Evolutionary conservation across 2,888 invertebrate species (phyloP).

Genomic region (Euspilapteryx auroguttella): DNA sequence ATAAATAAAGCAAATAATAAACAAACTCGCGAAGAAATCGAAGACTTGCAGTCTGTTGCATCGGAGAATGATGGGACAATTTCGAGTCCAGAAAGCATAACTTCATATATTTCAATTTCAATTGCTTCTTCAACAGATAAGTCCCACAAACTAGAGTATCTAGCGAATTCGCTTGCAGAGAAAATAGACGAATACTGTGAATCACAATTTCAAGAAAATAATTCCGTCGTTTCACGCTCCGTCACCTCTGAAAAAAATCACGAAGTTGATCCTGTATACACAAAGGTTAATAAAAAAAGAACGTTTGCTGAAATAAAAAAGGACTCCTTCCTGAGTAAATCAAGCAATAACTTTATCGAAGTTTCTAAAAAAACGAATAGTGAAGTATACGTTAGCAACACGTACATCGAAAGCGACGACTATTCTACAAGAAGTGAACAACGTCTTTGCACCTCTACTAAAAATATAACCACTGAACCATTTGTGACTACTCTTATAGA

Average conservation of each 20-base stretch:
- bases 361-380: constrained; percentile 25
- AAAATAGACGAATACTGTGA: constrained; percentile 58
- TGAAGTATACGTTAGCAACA: constrained; percentile 40
- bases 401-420: constrained; percentile 38
- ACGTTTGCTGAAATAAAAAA: constrained; percentile 55
- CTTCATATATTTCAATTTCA: constrained; percentile 54
- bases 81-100: constrained; percentile 52
- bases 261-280: constrained; percentile 41
- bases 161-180: constrained; percentile 52
- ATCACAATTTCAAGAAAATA: constrained; percentile 39
- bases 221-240: constrained; percentile 23
- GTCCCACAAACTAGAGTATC: constrained; percentile 49
- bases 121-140: constrained; percentile 51
- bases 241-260: constrained; percentile 22
- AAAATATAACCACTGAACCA: constrained; percentile 51
- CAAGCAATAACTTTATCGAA: constrained; percentile 25
- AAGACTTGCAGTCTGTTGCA: constrained; percentile 31
- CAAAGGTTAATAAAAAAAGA: constrained; percentile 49
- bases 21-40: constrained; percentile 14
- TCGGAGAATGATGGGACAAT: constrained; percentile 53
- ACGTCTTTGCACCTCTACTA: constrained; percentile 31
- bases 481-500: constrained; percentile 57
- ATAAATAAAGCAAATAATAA: constrained; percentile 10
- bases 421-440: constrained; percentile 29
- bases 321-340: constrained; percentile 34